Base-by-base conservation (phyloP, 2,888 invertebrate species). In the Reticulitermes lucifugus region DNA sequence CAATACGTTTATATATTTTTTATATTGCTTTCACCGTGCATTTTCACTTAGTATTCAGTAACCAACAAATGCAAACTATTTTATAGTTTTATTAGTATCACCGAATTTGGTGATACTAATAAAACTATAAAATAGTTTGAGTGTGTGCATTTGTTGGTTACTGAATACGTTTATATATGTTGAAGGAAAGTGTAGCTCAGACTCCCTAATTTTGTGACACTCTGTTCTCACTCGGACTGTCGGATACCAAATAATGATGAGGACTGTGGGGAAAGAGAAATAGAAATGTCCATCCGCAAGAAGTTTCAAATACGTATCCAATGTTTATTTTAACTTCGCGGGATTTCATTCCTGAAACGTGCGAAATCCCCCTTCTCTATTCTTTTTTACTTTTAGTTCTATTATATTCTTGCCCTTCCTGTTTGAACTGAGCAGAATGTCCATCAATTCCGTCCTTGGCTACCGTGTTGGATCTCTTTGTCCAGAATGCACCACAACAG, bases 321-420 rank as follows among this genome's bases (percentile, higher is more conserved):
- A 29, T 83, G 83, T 83, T 83, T 83, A 83, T 83, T 83, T 83
- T 83, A 73, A 83, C 70, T 73, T 71, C 25, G 83, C 22, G 51
- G 55, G 71, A 83, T 83, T 83, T 77, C 22, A 46, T 43, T 83
- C 41, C 83, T 71, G 60, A 83, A 83, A 83, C 83, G 83, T 83
- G 83, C 83, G 70, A 83, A 83, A 83, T 83, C 83, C 60, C 55
- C 35, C 73, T 73, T 55, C 55, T 29, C n/a, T 55, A n/a, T 51
- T 46, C 29, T 55, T 22, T 70, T 41, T 73, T 41, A 0, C n/a
- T 73, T 21, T 73, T 41, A 9, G 41, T 73, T 73, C 70, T 46
- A 46, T 77, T 77, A 77, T 77, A 3, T 77, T 46, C 9, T 77
- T 51, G 77, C 46, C 77, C 77, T 77, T 77, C 46, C 25, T 77